Evolutionary conservation across 2,888 invertebrate genomes (phyloP), one percentile per base, ranked within the genome.

Genomic region (Sericinus montela): DNA sequence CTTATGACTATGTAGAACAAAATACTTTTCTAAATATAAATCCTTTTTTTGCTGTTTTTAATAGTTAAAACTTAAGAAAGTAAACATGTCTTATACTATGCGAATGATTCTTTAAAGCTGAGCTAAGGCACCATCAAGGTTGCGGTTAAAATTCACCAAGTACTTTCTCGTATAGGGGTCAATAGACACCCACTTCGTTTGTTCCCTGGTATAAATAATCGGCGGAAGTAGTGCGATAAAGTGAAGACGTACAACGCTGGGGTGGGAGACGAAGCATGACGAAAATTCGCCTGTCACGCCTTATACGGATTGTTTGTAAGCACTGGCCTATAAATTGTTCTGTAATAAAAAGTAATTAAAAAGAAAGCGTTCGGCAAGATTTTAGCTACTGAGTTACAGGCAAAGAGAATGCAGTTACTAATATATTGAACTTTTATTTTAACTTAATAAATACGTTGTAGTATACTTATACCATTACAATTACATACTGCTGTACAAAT

Each of bases 201-300:
- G 63, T 72, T 57, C 59, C 28, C 39, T 36, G 54, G 49, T 55
- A 62, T 64, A 69, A 69, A 81, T 81, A 81, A 80, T 78, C 63
- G 75, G 58, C 79, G 83, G 81, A 83, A 80, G 69, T 55, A 55
- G 54, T 56, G 51, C 67, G 69, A 70, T 74, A 69, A 30, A 30
- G 30, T 30, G 58, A 63, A 72, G 66, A 60, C 59, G 63, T 45
- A 52, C 60, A 11, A 5, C 71, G 69, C 70, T 69, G 71, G 85
- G 86, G 86, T 83, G 86, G 62, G 52, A 66, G 80, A 60, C 80
- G 72, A 70, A 79, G 76, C 85, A 66, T 78, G 65, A 60, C 80
- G 65, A 59, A 48, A 54, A 56, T 59, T 55, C 57, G 57, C 55
- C 57, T 60, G 63, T 62, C 62, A 58, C 57, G 56, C 47, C 30